These are phyloP conservation scores for Ethmia dodecea DNA, from an alignment of 2,888 invertebrate species.

Conservation along the genomic window DNA sequence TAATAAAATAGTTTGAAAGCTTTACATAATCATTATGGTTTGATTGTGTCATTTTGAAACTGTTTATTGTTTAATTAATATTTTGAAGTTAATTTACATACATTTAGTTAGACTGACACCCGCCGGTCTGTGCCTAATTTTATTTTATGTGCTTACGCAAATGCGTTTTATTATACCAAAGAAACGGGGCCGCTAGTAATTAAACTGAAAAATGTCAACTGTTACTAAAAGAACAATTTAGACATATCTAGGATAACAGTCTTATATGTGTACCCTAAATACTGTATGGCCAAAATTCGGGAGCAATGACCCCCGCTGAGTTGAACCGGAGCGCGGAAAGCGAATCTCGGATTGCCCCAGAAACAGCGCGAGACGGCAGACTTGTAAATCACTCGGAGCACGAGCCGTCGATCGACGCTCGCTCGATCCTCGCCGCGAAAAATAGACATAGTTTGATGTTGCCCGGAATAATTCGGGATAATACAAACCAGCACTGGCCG, in stretches of 20 bases:
- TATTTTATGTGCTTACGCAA: slow-evolving; percentile 1
- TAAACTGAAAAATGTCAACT: too few relatives aligned
- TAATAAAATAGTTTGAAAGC: too few relatives aligned
- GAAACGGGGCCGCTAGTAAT: too few relatives aligned
- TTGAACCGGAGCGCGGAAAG: slow-evolving; percentile 21
- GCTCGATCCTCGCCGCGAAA: slow-evolving; percentile 56
- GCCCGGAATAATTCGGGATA: slow-evolving; percentile 61
- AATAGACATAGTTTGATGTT: slow-evolving; percentile 68
- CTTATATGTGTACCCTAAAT: neutral
- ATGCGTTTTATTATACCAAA: too few relatives aligned
- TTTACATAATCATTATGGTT: too few relatives aligned
- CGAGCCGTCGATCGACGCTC: slow-evolving; percentile 47
- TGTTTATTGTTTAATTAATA: too few relatives aligned
- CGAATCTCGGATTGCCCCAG: slow-evolving; percentile 59
- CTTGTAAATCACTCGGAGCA: slow-evolving; percentile 63
- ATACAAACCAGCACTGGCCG: slow-evolving; percentile 53
- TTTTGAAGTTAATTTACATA: too few relatives aligned
- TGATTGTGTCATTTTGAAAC: too few relatives aligned
- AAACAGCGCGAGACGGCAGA: slow-evolving; percentile 53
- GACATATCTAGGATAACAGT: slow-evolving; percentile 2
- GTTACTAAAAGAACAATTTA: neutral
- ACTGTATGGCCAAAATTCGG: slow-evolving; percentile 1
- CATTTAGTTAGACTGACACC: too few relatives aligned
- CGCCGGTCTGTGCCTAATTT: too few relatives aligned
- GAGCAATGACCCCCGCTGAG: slow-evolving; percentile 4